Base-by-base conservation (phyloP, 2,888 invertebrate genomes). In the Orthosia cruda region DNA sequence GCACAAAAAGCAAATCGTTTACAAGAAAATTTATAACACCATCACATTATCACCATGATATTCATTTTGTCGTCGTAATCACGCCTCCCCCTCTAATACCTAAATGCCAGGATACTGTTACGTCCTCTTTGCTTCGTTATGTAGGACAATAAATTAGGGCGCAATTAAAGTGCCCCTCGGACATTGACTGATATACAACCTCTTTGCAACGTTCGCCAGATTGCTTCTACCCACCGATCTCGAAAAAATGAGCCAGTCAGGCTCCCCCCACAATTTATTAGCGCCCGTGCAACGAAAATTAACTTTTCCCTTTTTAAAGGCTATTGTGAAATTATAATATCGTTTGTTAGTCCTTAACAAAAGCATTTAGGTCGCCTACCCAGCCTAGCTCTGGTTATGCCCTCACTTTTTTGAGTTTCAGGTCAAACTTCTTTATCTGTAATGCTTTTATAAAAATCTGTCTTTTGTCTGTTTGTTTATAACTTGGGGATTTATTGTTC, bases 161-260 rank as follows among this genome's bases (percentile, higher is more conserved):
- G 91, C 94, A 95, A 96, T 96, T 95, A 95, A 96, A 96, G 91
- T 93, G 89, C 89, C 92, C 88, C 91, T 89, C 87, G 90, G 95
- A 96, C 96, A 89, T 93, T 96, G 96, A 96, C 94, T 95, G 95
- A 96, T 96, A 95, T 96, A 96, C 92, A 92, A 90, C 93, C 94
- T 93, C 88, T 89, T 92, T 91, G 91, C 92, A 92, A 85, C 89
- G 89, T 85, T 89, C 88, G 87, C 88, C 81, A 91, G 90, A 91
- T 93, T 92, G 89, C 90, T 89, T 89, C 87, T 84, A 88, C 85
- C 88, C 84, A 87, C 86, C 91, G 89, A 89, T 89, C 89, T 88
- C 89, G 90, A 92, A 94, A 92, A 95, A 95, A 94, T 92, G 89
- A 91, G 81, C 68, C 47, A 81, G 59, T 20, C 72, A 57, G 66